Evolutionary conservation across 2,888 invertebrate species (phyloP), one percentile per base, ranked within the genome.

Genomic region (Lobophora halterata): DNA sequence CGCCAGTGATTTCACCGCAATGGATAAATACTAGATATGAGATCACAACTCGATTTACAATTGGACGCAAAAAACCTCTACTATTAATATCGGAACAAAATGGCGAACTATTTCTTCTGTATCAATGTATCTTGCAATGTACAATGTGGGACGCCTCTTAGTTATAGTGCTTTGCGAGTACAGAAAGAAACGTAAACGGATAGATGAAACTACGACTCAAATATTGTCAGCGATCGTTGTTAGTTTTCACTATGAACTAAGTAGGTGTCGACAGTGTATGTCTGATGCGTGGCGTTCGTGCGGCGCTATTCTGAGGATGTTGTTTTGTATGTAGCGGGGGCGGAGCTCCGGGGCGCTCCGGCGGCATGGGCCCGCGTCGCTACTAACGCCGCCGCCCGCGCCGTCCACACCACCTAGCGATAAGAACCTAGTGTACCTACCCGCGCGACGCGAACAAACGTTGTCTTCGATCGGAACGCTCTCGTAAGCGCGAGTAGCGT

Each of bases 331-430:
- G 65, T 75, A 72, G 76, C 68, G 74, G 65, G 37, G 71, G 72
- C 71, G 81, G 81, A 60, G 79, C 71, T 65, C 64, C 65, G 60
- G 48, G 74, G 74, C 67, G 77, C 66, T 52, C 57, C 56, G 71
- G 60, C 50, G 79, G 75, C 64, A 63, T 76, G 71, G 80, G 74
- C 56, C 71, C 81, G 65, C 83, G 87, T 56, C 82, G 81, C 65
- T 86, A 80, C 79, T 88, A 79, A 73, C 61, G 39, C 37, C 48
- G 29, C 33, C 23, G 10, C 35, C 6, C 17, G 34, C 44, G n/a
- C n/a, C n/a, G n/a, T n/a, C n/a, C n/a, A n/a, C 26, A 32, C 48
- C 29, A 16, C 51, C n/a, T 60, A 62, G 53, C 50, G 52, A 55
- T 59, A 58, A 49, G 52, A 37, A 42, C 44, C 46, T 53, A 52